A percentile compares a stretch with the other conserved stretches of the same genome.
phyloP scores from a whole-genome alignment of 53 echinoderm and acorn worm genomes.

The Mesocentrotus franciscanus region DNA sequence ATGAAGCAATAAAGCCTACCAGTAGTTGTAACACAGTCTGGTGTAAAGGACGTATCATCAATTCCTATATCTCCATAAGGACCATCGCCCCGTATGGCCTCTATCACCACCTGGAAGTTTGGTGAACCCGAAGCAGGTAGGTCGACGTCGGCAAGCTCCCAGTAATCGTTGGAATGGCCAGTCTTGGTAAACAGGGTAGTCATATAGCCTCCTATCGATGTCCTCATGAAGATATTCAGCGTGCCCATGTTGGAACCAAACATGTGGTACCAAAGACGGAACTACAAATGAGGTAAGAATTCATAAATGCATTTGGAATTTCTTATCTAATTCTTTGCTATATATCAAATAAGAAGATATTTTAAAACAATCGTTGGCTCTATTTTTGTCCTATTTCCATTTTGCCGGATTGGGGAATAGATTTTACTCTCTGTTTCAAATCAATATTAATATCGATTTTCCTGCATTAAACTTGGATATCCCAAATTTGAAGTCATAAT shows the following conservation, averaged over 20 bases:
- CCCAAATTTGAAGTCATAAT: too few relatives aligned
- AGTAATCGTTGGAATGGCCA: conserved; percentile 71
- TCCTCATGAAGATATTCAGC: conserved; percentile 71
- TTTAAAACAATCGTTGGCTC: too few relatives aligned
- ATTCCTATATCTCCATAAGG: conserved; percentile 79
- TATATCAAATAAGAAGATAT: too few relatives aligned
- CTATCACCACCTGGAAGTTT: conserved; percentile 85
- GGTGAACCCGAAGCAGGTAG: conserved; percentile 19
- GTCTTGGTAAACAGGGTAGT: conserved; percentile 66
- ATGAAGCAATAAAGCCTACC: background rate
- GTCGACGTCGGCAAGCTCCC: conserved; percentile 75
- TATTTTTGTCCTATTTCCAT: too few relatives aligned
- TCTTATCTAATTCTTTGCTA: too few relatives aligned
- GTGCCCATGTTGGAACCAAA: conserved; percentile 67
- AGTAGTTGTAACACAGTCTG: conserved; percentile 51
- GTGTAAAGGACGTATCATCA: conserved; percentile 84
- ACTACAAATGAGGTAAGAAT: background rate
- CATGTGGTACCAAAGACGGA: conserved; percentile 63
- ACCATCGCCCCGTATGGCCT: conserved; percentile 78
- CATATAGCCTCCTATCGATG: conserved; percentile 70
- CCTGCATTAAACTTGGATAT: too few relatives aligned
- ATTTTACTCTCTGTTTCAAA: too few relatives aligned
- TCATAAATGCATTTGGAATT: too few relatives aligned
- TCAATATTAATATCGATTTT: too few relatives aligned
- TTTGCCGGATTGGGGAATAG: too few relatives aligned